A percentile compares a stretch with the other conserved stretches of the same genome.
These are phyloP conservation scores for Catocala nupta DNA, from an alignment of 2,888 invertebrate genomes.

Conservation along the genomic window DNA sequence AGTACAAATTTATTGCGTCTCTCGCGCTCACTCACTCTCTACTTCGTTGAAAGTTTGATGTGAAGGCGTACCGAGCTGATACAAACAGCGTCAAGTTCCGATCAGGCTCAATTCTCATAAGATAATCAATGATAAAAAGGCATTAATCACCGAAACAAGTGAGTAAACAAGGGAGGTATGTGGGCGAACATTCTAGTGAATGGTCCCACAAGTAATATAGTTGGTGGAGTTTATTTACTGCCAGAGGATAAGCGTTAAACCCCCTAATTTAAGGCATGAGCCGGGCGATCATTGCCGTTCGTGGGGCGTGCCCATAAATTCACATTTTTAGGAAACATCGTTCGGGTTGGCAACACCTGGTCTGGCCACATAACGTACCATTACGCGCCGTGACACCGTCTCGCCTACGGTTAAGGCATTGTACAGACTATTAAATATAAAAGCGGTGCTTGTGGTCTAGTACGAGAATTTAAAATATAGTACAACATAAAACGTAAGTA, in stretches of 20 bases:
- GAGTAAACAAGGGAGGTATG: constrained; percentile 68
- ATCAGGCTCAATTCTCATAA: constrained; percentile 28
- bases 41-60: constrained; percentile 60
- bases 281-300: constrained; percentile 82
- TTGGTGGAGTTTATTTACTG: constrained; percentile 80
- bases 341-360: constrained; percentile 72
- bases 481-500: neutral
- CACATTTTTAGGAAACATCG: constrained; percentile 82
- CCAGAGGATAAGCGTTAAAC: constrained; percentile 82
- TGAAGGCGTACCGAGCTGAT: constrained; percentile 20
- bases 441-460: constrained; percentile 19
- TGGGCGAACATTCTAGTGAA: constrained; percentile 61
- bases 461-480: constrained; percentile 2
- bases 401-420: constrained; percentile 58
- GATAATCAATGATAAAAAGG: constrained; percentile 44
- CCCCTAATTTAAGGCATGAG: constrained; percentile 85
- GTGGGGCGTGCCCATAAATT: constrained; percentile 80
- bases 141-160: constrained; percentile 64
- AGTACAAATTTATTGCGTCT: constrained; percentile 64
- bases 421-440: constrained; percentile 35
- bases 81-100: constrained; percentile 34
- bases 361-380: constrained; percentile 72
- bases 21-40: constrained; percentile 53
- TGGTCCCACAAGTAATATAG: constrained; percentile 73
- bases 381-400: constrained; percentile 66